These are phyloP conservation scores for Cololabis saira DNA, from an alignment of 2,113 vertebrate species.

Conservation along the genomic window DNA sequence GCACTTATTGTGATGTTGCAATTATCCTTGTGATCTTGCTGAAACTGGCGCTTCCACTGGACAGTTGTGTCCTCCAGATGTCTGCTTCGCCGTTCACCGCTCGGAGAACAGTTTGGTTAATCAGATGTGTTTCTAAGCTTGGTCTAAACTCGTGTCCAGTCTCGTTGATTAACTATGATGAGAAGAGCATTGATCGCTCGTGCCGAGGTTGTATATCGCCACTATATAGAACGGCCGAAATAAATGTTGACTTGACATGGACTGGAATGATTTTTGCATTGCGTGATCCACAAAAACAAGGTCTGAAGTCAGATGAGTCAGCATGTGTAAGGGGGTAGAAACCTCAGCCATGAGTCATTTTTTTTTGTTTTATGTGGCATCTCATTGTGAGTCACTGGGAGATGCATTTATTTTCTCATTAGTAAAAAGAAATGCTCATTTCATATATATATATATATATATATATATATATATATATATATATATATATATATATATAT, in stretches of 20 bases:
- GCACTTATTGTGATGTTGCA: not conserved
- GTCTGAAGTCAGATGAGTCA: conserved; percentile 43
- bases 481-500: no score
- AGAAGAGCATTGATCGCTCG: not conserved
- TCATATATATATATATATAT: no score
- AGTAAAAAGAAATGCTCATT: no score
- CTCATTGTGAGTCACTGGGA: no score
- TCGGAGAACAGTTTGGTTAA: not conserved
- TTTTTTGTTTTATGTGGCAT: conserved; percentile 21
- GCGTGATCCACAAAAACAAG: conserved; percentile 54
- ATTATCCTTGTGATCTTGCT: not conserved
- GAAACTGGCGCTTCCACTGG: conserved; percentile 29
- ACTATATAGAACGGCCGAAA: not conserved
- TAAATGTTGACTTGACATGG: conserved; percentile 33
- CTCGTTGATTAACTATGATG: conserved; percentile 13
- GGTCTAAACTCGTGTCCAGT: no score
- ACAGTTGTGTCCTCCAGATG: not conserved
- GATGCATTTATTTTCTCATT: no score
- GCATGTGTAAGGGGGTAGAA: conserved; percentile 40
- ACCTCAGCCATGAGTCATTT: conserved; percentile 47
- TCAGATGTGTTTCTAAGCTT: not conserved
- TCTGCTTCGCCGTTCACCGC: not conserved
- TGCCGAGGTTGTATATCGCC: no score
- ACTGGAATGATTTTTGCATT: conserved; percentile 35
- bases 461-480: no score